phyloP scores from a whole-genome alignment of 2,888 invertebrate genomes.

The Melieria crassipennis region DNA sequence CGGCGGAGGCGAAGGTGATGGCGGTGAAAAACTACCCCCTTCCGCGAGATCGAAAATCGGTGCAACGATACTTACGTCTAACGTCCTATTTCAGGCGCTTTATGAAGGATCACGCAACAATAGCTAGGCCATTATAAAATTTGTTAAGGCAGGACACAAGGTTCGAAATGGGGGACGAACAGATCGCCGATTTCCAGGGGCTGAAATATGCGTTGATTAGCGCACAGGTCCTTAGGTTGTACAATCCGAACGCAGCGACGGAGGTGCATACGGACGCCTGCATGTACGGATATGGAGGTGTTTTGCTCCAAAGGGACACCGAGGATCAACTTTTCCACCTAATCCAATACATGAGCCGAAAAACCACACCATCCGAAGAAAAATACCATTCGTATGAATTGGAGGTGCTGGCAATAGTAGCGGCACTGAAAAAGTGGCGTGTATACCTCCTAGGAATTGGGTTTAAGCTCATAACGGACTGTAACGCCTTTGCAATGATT shows the following conservation, averaged over 20 bases:
- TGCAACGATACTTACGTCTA: constrained; percentile 10
- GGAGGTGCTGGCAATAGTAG: constrained; percentile 21
- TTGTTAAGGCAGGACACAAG: too few relatives aligned
- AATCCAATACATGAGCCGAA: constrained; percentile 33
- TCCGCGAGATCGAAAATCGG: constrained; percentile 29
- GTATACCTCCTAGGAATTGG: constrained; percentile 22
- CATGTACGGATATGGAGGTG: constrained; percentile 33
- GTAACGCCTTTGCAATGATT: constrained; percentile 35
- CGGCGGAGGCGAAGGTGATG: constrained; percentile 27
- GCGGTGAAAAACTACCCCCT: constrained; percentile 33
- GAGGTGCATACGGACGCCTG: constrained; percentile 33
- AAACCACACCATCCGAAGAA: constrained; percentile 16
- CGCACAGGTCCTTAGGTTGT: neutral
- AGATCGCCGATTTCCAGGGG: too few relatives aligned
- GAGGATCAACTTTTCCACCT: constrained; percentile 36
- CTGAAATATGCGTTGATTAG: too few relatives aligned
- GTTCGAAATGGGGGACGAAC: too few relatives aligned
- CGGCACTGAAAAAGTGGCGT: constrained; percentile 29
- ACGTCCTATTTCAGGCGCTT: too few relatives aligned
- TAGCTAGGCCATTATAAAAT: too few relatives aligned
- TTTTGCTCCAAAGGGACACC: constrained; percentile 28
- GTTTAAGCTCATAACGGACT: constrained; percentile 32
- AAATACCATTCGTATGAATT: constrained; percentile 30
- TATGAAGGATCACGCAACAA: too few relatives aligned
- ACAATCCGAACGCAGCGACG: neutral